Base-by-base conservation (phyloP, 1,140 invertebrate genomes). In the Frieseomelitta varia region DNA sequence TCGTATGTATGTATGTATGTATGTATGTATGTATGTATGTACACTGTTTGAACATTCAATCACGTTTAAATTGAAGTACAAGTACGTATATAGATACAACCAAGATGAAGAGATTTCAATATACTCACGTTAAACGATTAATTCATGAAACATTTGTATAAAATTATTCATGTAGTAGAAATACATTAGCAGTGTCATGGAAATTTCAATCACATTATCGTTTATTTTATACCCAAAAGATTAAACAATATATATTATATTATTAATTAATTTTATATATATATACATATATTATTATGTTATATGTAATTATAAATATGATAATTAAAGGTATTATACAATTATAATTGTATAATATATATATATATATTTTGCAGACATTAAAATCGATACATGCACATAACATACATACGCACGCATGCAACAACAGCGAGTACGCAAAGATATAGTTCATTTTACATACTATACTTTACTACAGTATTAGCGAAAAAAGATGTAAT, bases 91-190 rank as follows among this genome's bases (percentile, higher is more conserved):
- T 72, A 19, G 4, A 1, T 34, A 19, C 19, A 34, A 34, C 30
- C 10, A 34, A 34, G 6, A 2, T 34, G 6, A 39, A 21, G 24
- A 47, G 27, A 39, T 53, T 47, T 19, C 24, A n/a, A 47, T 30
- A 69, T n/a, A 47, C 55, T 79, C 39, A 3, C 30, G 21, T 47
- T 27, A n/a, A 30, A 34, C 10, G 11, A 17, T 17, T 17, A 15
- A 73, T 73, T 63, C 14, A 47, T 6, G 0, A 8, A 10, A 81
- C 51, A 30, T 65, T 65, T 81, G 69, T 74, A 74, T n/a, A 53
- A 81, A 73, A 63, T 61, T 80, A 24, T 63, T 80, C 24, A 72
- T 71, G 69, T 75, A 27, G 8, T 53, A 47, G 61, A 76, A 81
- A 81, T 74, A 76, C 80, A 81, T 56, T 75, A 73, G 47, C 19